A percentile compares a stretch with the other conserved stretches of the same genome.
These are phyloP conservation scores for Lomographa bimaculata DNA, from an alignment of 2,888 invertebrate genomes.

Conservation along the genomic window DNA sequence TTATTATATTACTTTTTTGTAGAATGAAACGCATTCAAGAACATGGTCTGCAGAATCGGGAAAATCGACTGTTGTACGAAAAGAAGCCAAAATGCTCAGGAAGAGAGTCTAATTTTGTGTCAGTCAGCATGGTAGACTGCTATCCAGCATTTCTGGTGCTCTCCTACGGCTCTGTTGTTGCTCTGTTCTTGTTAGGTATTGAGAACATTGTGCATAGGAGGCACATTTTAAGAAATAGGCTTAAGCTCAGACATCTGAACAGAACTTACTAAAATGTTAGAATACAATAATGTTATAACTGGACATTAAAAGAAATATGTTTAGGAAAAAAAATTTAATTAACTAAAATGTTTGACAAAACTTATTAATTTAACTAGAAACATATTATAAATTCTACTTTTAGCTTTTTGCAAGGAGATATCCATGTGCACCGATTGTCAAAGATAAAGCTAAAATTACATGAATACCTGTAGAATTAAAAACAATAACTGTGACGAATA, in stretches of 20 bases:
- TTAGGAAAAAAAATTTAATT: no score
- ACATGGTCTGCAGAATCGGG: constrained; percentile 83
- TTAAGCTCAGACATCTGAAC: constrained; percentile 17
- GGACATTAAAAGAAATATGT: no score
- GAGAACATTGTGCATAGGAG: constrained; percentile 52
- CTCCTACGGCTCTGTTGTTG: constrained; percentile 55
- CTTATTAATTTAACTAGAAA: no score
- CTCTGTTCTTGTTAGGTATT: constrained; percentile 47
- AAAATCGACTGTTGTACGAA: constrained; percentile 84
- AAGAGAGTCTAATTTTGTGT: constrained; percentile 85
- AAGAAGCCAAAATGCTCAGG: constrained; percentile 85
- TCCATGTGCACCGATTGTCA: no score
- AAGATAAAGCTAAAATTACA: no score
- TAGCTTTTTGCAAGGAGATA: no score
- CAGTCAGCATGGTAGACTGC: constrained; percentile 86
- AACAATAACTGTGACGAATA: no score
- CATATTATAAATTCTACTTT: no score
- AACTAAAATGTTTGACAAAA: no score
- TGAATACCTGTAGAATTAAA: no score
- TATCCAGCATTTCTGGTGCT: constrained; percentile 72
- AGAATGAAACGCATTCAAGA: constrained; percentile 73
- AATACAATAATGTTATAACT: no score
- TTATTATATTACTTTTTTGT: no score
- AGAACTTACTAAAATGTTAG: constrained; percentile 2
- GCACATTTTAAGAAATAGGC: constrained; percentile 35